Conservation (phyloP, 2,888 invertebrate genomes). For the Ligdia adustata region DNA sequence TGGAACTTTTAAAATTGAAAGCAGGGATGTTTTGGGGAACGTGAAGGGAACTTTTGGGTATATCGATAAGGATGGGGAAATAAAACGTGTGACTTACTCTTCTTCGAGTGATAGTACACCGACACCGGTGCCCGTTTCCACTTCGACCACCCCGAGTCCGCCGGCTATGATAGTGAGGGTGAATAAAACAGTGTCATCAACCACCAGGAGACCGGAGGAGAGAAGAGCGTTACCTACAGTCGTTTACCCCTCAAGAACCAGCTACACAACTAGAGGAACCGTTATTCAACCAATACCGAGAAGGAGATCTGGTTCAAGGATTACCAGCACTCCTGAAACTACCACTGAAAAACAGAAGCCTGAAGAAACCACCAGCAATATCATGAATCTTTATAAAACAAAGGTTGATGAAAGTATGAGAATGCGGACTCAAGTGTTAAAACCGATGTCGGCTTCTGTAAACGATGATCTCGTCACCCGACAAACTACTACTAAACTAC, state of each 20-base stretch:
- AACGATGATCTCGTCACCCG: constrained; percentile 69
- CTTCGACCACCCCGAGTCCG: constrained; percentile 61
- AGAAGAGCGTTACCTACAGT: constrained; percentile 73
- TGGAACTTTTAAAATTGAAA: constrained; percentile 93
- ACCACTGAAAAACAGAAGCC: constrained; percentile 57
- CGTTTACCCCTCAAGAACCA: constrained; percentile 80
- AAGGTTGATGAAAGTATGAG: constrained; percentile 60
- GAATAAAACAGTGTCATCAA: constrained; percentile 77
- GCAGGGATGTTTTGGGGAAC: constrained; percentile 90
- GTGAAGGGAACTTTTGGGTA: constrained; percentile 94
- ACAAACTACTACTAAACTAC: constrained; percentile 69
- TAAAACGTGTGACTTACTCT: constrained; percentile 91
- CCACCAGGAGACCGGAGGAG: constrained; percentile 66
- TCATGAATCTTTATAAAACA: constrained; percentile 61
- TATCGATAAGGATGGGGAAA: constrained; percentile 89
- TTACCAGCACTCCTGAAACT: constrained; percentile 56
- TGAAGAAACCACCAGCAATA: constrained; percentile 66
- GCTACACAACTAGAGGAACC: constrained; percentile 83
- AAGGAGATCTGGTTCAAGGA: constrained; percentile 69
- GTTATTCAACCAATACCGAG: constrained; percentile 87
- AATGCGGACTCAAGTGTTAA: constrained; percentile 65
- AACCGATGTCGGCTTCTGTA: constrained; percentile 58
- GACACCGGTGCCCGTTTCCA: constrained; percentile 64
- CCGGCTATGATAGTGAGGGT: constrained; percentile 77
- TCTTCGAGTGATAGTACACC: constrained; percentile 79